Evolutionary conservation across 2,113 vertebrate genomes (phyloP).

Genomic region (Ochotona curzoniae): DNA sequence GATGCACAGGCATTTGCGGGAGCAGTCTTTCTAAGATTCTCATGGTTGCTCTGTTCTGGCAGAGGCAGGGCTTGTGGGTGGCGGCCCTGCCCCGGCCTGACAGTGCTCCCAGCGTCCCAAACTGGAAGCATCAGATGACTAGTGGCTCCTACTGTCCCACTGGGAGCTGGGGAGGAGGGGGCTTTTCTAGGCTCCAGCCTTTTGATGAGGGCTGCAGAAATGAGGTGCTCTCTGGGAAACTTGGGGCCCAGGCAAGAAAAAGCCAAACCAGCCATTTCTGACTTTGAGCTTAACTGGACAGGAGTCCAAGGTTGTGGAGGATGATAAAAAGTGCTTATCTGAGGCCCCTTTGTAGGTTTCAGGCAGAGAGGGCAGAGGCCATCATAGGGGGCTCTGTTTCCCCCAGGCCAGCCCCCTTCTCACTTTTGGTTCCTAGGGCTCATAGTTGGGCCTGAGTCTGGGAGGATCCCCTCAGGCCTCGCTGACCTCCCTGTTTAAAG

Average conservation of each 20-base stretch:
- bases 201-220: constrained; percentile 75
- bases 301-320: constrained; percentile 66
- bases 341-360: constrained; percentile 24
- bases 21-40: not conserved
- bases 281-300: constrained; percentile 68
- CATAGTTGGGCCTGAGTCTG: not conserved
- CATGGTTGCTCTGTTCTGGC: not conserved
- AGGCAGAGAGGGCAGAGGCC: constrained; percentile 12
- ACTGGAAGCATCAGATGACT: constrained; percentile 33
- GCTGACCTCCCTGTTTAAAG: not conserved
- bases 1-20: not conserved
- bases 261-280: not conserved
- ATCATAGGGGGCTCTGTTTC: not conserved
- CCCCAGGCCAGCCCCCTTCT: not conserved
- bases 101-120: not conserved
- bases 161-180: not conserved
- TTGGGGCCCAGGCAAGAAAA: constrained; percentile 48
- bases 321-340: constrained; percentile 71
- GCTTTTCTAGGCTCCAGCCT: not conserved
- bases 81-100: not conserved
- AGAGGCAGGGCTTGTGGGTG: not conserved
- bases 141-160: not conserved
- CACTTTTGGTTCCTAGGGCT: not conserved
- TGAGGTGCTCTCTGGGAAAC: constrained; percentile 29
- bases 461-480: not conserved